These are phyloP conservation scores for Bombus affinis DNA, from an alignment of 1,140 invertebrate genomes.

Conservation along the genomic window DNA sequence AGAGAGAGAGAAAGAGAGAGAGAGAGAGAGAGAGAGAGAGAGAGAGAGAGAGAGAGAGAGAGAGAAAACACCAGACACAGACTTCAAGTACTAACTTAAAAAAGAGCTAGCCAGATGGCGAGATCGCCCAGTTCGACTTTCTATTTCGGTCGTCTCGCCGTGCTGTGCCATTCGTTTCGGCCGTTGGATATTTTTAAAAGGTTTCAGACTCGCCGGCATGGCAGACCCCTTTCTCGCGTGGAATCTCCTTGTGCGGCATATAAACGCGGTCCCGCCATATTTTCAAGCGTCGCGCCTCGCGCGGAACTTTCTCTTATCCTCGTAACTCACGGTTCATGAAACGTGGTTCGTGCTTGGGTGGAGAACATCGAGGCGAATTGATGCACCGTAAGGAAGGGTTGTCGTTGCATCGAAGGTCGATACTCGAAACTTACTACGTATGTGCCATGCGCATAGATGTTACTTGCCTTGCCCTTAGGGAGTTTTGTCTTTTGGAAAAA, in stretches of 20 bases:
- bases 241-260: neutral
- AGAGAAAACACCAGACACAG: too few species aligned
- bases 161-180: neutral
- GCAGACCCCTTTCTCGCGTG: neutral
- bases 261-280: neutral
- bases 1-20: too few species aligned
- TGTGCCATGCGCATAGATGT: neutral
- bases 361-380: neutral
- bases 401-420: neutral
- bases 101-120: neutral
- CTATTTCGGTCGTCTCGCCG: neutral
- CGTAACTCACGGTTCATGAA: neutral
- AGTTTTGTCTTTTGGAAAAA: neutral
- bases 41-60: too few species aligned
- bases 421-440: neutral
- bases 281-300: neutral
- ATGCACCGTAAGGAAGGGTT: neutral
- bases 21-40: too few species aligned
- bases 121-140: slow-evolving; percentile 1
- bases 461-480: too few species aligned
- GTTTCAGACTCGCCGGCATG: neutral
- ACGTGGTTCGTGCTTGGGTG: neutral
- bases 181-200: slow-evolving; percentile 12
- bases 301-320: neutral
- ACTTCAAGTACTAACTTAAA: neutral